phyloP scores from a whole-genome alignment of 1,140 invertebrate genomes.

The Brachionus calyciflorus region DNA sequence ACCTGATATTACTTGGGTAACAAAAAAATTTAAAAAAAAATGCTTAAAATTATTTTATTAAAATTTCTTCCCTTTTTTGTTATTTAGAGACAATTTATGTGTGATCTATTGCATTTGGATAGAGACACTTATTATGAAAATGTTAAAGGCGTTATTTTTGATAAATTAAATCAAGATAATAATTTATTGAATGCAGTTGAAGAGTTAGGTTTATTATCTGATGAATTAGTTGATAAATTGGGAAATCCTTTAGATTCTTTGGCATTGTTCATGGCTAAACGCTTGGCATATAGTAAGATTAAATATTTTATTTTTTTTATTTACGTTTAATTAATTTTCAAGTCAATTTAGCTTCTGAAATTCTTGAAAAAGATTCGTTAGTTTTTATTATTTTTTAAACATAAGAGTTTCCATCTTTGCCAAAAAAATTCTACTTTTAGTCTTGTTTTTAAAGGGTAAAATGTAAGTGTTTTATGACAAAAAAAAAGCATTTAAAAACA shows the following conservation, averaged over 20 bases:
- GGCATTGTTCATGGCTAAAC: constrained; percentile 78
- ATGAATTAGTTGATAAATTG: constrained; percentile 73
- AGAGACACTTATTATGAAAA: constrained; percentile 88
- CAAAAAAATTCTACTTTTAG: too few species aligned
- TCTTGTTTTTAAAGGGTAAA: too few species aligned
- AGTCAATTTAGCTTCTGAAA: too few species aligned
- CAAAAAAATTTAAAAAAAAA: constrained; percentile 47
- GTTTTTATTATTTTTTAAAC: too few species aligned
- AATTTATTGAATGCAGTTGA: constrained; percentile 72
- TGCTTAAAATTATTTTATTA: background rate
- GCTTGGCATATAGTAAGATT: constrained; percentile 71
- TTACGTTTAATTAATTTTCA: too few species aligned
- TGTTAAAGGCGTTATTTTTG: constrained; percentile 73
- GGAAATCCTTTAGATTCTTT: constrained; percentile 86
- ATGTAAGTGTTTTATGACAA: too few species aligned
- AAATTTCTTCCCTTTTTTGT: too few species aligned
- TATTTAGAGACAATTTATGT: constrained; percentile 77
- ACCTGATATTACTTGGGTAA: constrained; percentile 91
- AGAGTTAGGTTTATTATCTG: constrained; percentile 81
- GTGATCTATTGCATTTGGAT: constrained; percentile 76
- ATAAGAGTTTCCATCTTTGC: too few species aligned
- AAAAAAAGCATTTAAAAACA: too few species aligned
- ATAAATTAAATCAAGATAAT: constrained; percentile 70
- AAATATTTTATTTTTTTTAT: constrained; percentile 51
- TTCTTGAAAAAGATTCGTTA: too few species aligned